These are phyloP conservation scores for Torymus texanus DNA, from an alignment of 2,888 invertebrate species.

Conservation along the genomic window DNA sequence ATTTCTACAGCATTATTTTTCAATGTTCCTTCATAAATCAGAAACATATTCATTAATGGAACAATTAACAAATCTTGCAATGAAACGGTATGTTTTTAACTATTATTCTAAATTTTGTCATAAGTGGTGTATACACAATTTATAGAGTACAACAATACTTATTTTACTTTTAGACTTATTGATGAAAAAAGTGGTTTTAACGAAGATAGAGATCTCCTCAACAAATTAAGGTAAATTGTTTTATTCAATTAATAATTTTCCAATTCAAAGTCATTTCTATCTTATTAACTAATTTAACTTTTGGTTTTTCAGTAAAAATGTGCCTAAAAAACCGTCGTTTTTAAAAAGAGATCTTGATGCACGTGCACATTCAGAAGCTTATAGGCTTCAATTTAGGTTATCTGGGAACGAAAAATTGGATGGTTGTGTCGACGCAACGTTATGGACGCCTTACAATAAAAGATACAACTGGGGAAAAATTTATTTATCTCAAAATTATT, in stretches of 20 bases:
- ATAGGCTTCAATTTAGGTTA: constrained; percentile 88
- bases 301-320: constrained; percentile 81
- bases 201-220: constrained; percentile 89
- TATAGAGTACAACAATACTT: constrained; percentile 33
- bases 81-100: constrained; percentile 85
- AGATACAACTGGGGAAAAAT: constrained; percentile 90
- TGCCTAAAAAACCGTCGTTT: constrained; percentile 92
- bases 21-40: constrained; percentile 90
- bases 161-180: constrained; percentile 82
- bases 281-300: constrained; percentile 25
- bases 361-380: constrained; percentile 93
- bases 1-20: constrained; percentile 87
- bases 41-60: constrained; percentile 96
- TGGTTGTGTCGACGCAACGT: constrained; percentile 91
- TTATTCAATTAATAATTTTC: constrained; percentile 9
- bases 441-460: constrained; percentile 97
- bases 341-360: constrained; percentile 97
- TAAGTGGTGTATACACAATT: constrained; percentile 31
- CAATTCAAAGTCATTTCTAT: constrained; percentile 65
- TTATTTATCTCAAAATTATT: constrained; percentile 94
- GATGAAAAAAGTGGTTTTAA: constrained; percentile 94
- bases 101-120: constrained; percentile 42
- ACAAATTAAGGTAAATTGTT: constrained; percentile 82
- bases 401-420: constrained; percentile 94
- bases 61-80: constrained; percentile 96